These are phyloP conservation scores for Gryllus bimaculatus DNA, from an alignment of 1,140 invertebrate genomes.

Conservation along the genomic window DNA sequence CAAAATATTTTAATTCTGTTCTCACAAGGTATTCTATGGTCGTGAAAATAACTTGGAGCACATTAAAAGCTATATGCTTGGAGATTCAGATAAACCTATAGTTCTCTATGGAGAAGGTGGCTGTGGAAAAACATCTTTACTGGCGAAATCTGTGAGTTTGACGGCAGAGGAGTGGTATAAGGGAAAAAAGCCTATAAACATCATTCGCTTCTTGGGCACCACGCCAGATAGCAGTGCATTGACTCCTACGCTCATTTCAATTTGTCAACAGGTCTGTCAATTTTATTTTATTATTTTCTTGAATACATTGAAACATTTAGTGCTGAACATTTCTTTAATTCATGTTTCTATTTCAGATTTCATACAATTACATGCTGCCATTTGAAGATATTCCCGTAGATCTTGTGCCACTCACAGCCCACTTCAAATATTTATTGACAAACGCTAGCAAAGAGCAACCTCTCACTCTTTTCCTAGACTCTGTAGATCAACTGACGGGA, in stretches of 20 bases:
- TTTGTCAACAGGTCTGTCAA: constrained; percentile 77
- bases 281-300: background rate
- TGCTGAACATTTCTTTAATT: background rate
- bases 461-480: constrained; percentile 79
- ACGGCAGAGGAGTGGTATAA: constrained; percentile 60
- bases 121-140: constrained; percentile 92
- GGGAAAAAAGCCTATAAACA: constrained; percentile 67
- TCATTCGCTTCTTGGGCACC: constrained; percentile 90
- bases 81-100: constrained; percentile 74
- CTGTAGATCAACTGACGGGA: constrained; percentile 91
- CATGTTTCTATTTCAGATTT: constrained; percentile 55
- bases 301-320: background rate
- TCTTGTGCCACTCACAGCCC: constrained; percentile 85
- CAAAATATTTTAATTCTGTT: background rate
- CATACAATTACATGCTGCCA: constrained; percentile 86
- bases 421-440: constrained; percentile 88
- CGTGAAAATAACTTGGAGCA: constrained; percentile 75
- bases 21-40: constrained; percentile 76
- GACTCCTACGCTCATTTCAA: constrained; percentile 86
- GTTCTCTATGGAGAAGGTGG: constrained; percentile 94
- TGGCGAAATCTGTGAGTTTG: constrained; percentile 85
- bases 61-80: constrained; percentile 79
- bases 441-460: constrained; percentile 72
- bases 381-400: constrained; percentile 93
- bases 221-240: constrained; percentile 93